Conservation (phyloP, 2,113 vertebrate genomes). For the Anseranas semipalmata region DNA sequence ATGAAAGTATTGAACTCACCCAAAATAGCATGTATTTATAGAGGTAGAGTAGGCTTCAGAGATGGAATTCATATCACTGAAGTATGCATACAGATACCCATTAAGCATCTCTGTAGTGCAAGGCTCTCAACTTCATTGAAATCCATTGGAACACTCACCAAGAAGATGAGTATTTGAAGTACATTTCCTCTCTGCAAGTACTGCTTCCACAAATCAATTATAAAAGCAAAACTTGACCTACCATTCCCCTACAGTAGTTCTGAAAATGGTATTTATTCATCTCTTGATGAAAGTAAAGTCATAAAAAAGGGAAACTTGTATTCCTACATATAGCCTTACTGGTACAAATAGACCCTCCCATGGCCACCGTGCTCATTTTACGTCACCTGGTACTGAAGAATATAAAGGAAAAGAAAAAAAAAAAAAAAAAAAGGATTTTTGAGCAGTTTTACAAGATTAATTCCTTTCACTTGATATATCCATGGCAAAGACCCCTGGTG, state of each 20-base stretch:
- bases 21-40: not conserved
- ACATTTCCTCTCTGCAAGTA: not conserved
- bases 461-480: not conserved
- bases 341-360: not conserved
- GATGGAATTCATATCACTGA: not conserved
- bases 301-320: not conserved
- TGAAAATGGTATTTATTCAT: not conserved
- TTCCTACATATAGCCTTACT: not conserved
- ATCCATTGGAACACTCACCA: not conserved
- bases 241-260: not conserved
- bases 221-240: not conserved
- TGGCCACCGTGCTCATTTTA: not conserved
- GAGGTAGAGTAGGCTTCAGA: slow-evolving; percentile 35
- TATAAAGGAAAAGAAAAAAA: not conserved
- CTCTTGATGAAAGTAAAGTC: not conserved
- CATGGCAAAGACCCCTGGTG: not conserved
- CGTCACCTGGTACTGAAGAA: not conserved
- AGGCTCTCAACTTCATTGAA: not conserved
- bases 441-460: not conserved
- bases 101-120: not conserved
- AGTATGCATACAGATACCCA: not conserved
- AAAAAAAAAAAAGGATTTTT: not conserved
- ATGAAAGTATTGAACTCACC: not conserved
- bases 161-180: not conserved
- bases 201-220: not conserved